phyloP scores from a whole-genome alignment of 2,113 vertebrate species.

The Corvus moneduloides region DNA sequence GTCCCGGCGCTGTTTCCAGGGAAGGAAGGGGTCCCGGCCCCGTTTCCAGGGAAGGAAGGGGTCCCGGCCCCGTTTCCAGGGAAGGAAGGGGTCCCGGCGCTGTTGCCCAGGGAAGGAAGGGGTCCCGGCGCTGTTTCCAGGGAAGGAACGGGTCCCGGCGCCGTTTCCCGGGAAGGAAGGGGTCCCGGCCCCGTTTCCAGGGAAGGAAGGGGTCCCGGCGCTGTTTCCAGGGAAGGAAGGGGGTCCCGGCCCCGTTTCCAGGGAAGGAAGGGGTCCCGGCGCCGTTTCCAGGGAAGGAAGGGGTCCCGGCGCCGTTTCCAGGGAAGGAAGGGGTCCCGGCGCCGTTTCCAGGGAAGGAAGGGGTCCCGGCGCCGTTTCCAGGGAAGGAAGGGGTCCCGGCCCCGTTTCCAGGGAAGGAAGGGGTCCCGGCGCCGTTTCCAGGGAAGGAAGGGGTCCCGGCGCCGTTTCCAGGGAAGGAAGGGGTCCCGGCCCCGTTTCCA shows the following conservation, averaged over 20 bases:
- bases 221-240: not conserved
- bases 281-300: not conserved
- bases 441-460: not conserved
- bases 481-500: not conserved
- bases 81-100: not conserved
- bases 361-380: not conserved
- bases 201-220: not conserved
- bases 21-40: not conserved
- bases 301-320: not conserved
- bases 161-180: too few species aligned
- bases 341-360: not conserved
- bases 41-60: not conserved
- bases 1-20: not conserved
- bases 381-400: too few species aligned
- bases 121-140: not conserved
- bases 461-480: not conserved
- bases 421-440: too few species aligned
- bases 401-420: too few species aligned
- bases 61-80: not conserved
- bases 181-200: not conserved
- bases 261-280: too few species aligned
- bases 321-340: not conserved
- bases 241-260: not conserved
- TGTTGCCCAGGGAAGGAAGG: too few species aligned
- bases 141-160: not conserved